These are phyloP conservation scores for Chitala chitala DNA, from an alignment of 2,113 vertebrate species.

Conservation along the genomic window DNA sequence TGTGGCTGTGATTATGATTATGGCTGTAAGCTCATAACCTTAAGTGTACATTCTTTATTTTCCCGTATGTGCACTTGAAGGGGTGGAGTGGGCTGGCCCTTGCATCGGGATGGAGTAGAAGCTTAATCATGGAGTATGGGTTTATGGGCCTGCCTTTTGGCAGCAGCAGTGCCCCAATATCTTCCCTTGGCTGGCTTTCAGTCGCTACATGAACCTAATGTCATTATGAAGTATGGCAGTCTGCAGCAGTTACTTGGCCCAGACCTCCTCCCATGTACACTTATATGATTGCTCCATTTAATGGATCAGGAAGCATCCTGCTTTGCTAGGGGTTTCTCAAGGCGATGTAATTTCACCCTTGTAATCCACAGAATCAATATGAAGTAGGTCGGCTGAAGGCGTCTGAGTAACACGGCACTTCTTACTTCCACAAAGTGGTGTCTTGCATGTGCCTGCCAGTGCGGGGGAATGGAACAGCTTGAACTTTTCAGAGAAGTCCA, in stretches of 20 bases:
- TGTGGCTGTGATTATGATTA: too few species aligned
- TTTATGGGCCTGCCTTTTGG: conserved; percentile 19
- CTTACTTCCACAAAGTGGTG: too few species aligned
- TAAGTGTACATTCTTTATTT: too few species aligned
- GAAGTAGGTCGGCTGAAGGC: not conserved
- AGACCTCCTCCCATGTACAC: conserved; percentile 46
- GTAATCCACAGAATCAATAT: conserved; percentile 13
- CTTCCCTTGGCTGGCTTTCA: conserved; percentile 50
- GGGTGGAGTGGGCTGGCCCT: too few species aligned
- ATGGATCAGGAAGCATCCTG: conserved; percentile 14
- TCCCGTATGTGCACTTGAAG: too few species aligned
- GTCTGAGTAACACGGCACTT: not conserved
- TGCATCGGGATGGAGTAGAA: not conserved
- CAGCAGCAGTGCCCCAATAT: conserved; percentile 28
- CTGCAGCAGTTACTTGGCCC: conserved; percentile 53
- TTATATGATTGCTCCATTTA: conserved; percentile 50
- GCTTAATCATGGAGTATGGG: not conserved
- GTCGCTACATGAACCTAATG: conserved; percentile 30
- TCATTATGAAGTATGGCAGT: conserved; percentile 44
- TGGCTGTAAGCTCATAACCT: too few species aligned
- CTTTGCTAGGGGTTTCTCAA: not conserved
- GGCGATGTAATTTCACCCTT: not conserved
- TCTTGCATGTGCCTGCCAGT: too few species aligned
- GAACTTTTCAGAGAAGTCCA: too few species aligned
- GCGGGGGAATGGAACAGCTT: too few species aligned